Evolutionary conservation across 2,888 invertebrate genomes (phyloP).

Genomic region (Hypsopygia costalis): DNA sequence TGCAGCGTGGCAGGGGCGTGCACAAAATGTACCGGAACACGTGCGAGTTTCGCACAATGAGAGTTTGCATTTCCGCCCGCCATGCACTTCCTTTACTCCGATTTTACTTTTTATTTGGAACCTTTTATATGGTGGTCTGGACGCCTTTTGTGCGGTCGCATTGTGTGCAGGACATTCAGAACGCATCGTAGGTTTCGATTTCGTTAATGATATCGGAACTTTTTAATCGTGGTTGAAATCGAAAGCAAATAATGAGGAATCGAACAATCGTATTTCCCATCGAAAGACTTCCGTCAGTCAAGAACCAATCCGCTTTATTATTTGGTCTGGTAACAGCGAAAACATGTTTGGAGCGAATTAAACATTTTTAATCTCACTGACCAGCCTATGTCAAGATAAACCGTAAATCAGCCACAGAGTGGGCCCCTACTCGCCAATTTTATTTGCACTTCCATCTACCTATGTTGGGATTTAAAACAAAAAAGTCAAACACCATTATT

Average conservation of each 20-base stretch:
- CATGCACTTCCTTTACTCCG: constrained; percentile 76
- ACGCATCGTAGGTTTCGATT: constrained; percentile 78
- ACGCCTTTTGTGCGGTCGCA: constrained; percentile 56
- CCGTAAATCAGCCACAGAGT: constrained; percentile 34
- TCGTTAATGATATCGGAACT: constrained; percentile 76
- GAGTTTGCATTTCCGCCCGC: constrained; percentile 79
- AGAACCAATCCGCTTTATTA: constrained; percentile 14
- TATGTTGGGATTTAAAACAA: constrained; percentile 59
- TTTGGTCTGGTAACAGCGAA: constrained; percentile 40
- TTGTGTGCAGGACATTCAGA: constrained; percentile 71
- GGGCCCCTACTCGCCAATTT: constrained; percentile 53
- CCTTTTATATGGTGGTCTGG: constrained; percentile 69
- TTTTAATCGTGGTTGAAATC: constrained; percentile 67
- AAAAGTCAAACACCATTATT: constrained; percentile 57
- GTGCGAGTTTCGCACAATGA: constrained; percentile 76
- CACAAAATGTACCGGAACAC: constrained; percentile 76
- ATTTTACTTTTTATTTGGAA: constrained; percentile 74
- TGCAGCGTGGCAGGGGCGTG: constrained; percentile 47
- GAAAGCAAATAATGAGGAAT: constrained; percentile 57
- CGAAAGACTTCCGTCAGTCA: constrained; percentile 9
- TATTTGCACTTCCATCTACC: constrained; percentile 60
- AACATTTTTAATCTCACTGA: constrained; percentile 58
- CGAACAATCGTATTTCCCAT: constrained; percentile 31
- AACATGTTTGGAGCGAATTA: constrained; percentile 42
- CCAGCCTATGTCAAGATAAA: constrained; percentile 50